Percentiles rank a stretch among this genome's conserved stretches.
phyloP scores from a whole-genome alignment of 2,888 invertebrate species.

The Diplolepis rosae region DNA sequence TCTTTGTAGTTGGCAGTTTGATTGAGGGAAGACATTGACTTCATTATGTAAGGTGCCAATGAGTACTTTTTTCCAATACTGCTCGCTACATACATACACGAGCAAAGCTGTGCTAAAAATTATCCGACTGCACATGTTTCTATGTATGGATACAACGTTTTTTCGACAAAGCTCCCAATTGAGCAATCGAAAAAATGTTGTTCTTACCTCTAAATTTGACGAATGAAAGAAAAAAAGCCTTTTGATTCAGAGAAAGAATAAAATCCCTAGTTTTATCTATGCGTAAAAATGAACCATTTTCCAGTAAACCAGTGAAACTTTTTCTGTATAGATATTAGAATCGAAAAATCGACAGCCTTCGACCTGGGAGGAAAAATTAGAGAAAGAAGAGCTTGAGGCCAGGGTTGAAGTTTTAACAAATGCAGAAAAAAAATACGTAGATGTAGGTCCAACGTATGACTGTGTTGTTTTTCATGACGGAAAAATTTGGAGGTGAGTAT shows the following conservation, averaged over 20 bases:
- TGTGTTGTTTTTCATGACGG: conserved; percentile 96
- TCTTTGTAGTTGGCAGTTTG: conserved; percentile 72
- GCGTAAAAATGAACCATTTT: not conserved
- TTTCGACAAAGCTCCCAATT: not conserved
- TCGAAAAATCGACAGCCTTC: conserved; percentile 77
- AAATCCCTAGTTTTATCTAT: not conserved
- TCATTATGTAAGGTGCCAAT: conserved; percentile 51
- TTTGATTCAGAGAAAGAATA: not conserved
- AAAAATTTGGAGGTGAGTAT: conserved; percentile 85
- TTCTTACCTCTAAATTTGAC: not conserved
- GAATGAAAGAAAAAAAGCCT: not conserved
- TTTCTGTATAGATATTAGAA: conserved; percentile 79
- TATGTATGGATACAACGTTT: not conserved
- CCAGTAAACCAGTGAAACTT: not conserved
- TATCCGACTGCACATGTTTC: not conserved
- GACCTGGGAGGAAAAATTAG: conserved; percentile 83
- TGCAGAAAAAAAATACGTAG: conserved; percentile 91
- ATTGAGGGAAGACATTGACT: conserved; percentile 58
- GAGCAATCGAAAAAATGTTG: not conserved
- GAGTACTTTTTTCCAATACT: conserved; percentile 12
- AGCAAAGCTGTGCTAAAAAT: not conserved
- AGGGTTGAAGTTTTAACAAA: conserved; percentile 87
- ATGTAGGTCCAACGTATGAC: conserved; percentile 93
- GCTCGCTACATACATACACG: not conserved
- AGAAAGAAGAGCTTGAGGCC: conserved; percentile 92